Conservation (phyloP, 2,888 invertebrate genomes). For the Caenorhabditis sulstoni region DNA sequence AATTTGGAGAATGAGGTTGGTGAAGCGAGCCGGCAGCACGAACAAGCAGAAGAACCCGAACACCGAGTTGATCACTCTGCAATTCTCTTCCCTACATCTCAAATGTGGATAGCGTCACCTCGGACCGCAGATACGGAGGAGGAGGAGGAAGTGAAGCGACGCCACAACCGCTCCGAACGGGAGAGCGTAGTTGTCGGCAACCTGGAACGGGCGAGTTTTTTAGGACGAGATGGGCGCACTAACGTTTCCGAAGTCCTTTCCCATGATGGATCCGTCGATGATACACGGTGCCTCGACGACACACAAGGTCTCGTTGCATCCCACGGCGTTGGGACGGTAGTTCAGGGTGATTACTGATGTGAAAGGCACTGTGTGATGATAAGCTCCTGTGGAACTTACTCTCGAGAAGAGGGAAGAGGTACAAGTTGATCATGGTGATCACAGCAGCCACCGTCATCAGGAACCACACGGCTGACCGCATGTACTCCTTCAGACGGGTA, state of each 20-base stretch:
- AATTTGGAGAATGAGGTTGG: slow-evolving; percentile 26
- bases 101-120: background rate
- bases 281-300: slow-evolving; percentile 10
- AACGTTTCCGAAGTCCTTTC: slow-evolving; percentile 25
- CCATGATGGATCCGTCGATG: slow-evolving; percentile 22
- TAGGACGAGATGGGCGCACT: background rate
- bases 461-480: background rate
- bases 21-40: slow-evolving; percentile 32
- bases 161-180: slow-evolving; percentile 15
- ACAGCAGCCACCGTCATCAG: slow-evolving; percentile 4
- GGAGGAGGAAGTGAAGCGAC: slow-evolving; percentile 16
- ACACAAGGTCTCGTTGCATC: background rate
- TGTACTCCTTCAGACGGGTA: background rate
- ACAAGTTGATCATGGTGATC: background rate
- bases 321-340: background rate
- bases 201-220: slow-evolving; percentile 10
- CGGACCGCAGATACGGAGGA: slow-evolving; percentile 19
- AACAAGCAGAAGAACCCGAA: slow-evolving; percentile 29
- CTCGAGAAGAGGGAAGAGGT: slow-evolving; percentile 4
- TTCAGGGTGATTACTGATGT: background rate
- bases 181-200: slow-evolving; percentile 20
- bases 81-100: background rate
- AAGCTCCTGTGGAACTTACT: background rate
- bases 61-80: slow-evolving; percentile 13
- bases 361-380: background rate